These are phyloP conservation scores for Microplitis mediator DNA, from an alignment of 1,140 invertebrate species.

Conservation along the genomic window DNA sequence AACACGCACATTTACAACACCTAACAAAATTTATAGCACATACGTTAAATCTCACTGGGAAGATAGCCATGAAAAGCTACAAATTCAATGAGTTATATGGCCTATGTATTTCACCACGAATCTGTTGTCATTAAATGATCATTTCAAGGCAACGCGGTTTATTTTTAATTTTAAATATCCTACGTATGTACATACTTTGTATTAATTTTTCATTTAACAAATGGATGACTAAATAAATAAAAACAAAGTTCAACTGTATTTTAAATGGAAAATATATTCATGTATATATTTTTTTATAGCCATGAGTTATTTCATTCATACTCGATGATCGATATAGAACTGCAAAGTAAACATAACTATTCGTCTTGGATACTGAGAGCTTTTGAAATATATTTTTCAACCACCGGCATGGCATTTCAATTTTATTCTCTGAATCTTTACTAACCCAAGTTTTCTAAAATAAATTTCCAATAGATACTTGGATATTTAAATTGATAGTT, in stretches of 20 bases:
- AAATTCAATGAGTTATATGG: constrained; percentile 21
- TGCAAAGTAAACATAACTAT: constrained; percentile 3
- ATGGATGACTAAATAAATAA: no score
- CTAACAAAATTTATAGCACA: constrained; percentile 22
- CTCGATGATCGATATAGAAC: neutral
- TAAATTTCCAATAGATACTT: neutral
- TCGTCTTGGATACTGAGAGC: neutral
- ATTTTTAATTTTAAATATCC: no score
- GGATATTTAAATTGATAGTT: no score
- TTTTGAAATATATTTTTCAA: constrained; percentile 1
- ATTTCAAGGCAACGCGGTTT: no score
- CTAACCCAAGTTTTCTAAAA: neutral
- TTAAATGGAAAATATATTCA: no score
- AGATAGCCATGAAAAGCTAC: constrained; percentile 18
- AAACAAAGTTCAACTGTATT: no score
- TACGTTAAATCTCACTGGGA: constrained; percentile 28
- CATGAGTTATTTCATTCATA: neutral
- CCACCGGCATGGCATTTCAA: neutral
- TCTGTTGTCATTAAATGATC: no score
- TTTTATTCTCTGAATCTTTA: neutral
- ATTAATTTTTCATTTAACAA: no score
- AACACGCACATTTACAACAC: constrained; percentile 24
- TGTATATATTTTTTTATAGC: no score
- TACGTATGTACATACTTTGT: no score
- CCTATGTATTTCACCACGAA: no score